These are phyloP conservation scores for Peromyscus leucopus DNA, from an alignment of 2,113 vertebrate genomes.

Conservation along the genomic window DNA sequence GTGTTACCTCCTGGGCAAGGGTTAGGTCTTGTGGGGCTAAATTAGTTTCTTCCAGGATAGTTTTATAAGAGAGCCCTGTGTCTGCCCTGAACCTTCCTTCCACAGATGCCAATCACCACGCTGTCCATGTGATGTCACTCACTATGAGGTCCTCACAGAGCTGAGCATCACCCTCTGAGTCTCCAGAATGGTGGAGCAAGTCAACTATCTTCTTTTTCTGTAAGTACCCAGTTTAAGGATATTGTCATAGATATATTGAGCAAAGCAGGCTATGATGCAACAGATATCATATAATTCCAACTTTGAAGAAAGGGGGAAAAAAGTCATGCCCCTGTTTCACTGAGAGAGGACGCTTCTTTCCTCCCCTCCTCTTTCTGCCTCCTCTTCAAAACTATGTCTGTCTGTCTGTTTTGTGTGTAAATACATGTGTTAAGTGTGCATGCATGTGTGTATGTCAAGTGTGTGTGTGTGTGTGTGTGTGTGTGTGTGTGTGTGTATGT, in stretches of 20 bases:
- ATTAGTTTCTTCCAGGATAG: neutral
- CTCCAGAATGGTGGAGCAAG: neutral
- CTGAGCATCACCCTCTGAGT: neutral
- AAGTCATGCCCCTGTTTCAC: neutral
- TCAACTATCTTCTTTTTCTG: neutral
- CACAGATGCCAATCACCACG: no score
- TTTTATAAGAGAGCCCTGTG: neutral
- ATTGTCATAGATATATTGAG: neutral
- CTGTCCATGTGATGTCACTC: neutral
- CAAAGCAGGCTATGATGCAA: neutral
- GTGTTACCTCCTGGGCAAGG: neutral
- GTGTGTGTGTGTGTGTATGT: neutral
- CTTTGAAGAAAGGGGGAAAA: neutral
- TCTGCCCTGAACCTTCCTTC: neutral
- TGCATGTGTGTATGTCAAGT: no score
- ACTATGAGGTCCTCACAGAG: neutral
- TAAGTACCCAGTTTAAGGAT: neutral
- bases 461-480: neutral
- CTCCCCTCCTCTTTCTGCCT: rapidly evolving
- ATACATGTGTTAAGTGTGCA: no score
- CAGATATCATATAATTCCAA: neutral
- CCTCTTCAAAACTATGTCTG: neutral
- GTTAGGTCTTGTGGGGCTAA: neutral
- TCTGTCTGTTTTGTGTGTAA: no score
- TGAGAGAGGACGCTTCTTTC: neutral